Evolutionary conservation across 2,797 vertebrate genomes (phyloP).

Genomic region (Malurus leucopterus): DNA sequence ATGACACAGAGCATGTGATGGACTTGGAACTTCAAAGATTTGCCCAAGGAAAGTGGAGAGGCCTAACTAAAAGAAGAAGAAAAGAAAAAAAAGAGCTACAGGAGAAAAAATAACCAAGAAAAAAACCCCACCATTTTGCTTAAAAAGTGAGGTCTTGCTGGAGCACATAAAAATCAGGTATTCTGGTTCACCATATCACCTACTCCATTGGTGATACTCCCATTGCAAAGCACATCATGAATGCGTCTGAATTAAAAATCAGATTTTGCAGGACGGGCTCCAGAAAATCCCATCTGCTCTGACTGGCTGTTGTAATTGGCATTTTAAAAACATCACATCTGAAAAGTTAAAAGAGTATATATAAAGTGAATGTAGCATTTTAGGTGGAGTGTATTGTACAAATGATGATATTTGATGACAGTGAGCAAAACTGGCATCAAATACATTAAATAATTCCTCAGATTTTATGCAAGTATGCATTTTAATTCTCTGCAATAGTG

Average conservation of each 20-base stretch:
- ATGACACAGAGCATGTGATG: neutral
- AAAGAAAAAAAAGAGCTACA: neutral
- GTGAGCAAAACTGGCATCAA: conserved; percentile 7
- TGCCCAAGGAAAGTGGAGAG: neutral
- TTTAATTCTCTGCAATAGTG: conserved; percentile 25
- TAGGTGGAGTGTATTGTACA: neutral
- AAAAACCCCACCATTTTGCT: neutral
- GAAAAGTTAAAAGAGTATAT: neutral
- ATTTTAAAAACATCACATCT: neutral
- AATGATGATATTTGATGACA: neutral
- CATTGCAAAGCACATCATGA: neutral
- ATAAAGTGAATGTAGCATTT: conserved; percentile 22
- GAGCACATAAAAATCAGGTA: neutral
- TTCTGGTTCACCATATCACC: neutral
- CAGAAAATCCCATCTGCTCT: neutral
- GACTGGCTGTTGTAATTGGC: neutral
- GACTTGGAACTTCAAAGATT: conserved; percentile 33
- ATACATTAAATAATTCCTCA: conserved; percentile 21
- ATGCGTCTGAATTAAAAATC: neutral
- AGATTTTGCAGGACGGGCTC: neutral
- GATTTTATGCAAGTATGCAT: conserved; percentile 26
- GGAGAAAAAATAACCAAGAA: neutral
- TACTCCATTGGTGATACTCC: neutral
- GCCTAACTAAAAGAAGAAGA: neutral
- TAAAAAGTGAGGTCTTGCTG: neutral